These are phyloP conservation scores for Apodemus sylvaticus DNA, from an alignment of 2,113 vertebrate species.

Conservation along the genomic window DNA sequence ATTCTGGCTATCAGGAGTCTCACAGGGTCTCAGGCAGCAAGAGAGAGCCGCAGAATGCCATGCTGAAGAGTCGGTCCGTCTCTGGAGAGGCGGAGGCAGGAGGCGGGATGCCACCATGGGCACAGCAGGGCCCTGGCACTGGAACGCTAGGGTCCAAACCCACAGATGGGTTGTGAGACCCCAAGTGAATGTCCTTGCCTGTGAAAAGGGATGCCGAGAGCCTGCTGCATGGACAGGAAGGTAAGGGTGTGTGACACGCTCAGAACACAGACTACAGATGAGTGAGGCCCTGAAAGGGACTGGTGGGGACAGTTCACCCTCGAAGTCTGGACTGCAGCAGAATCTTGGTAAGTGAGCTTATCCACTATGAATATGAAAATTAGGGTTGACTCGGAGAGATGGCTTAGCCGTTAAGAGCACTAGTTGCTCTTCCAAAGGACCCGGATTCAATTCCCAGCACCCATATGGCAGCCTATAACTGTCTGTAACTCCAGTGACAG, in stretches of 20 bases:
- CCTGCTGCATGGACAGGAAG: accelerated
- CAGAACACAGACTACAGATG: background rate
- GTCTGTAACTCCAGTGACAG: too few relatives aligned
- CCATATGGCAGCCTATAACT: too few relatives aligned
- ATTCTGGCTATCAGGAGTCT: background rate
- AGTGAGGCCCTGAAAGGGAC: too few relatives aligned
- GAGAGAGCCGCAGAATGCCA: background rate
- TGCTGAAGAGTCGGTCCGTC: accelerated
- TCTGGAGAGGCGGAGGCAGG: accelerated
- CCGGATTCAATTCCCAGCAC: too few relatives aligned
- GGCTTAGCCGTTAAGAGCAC: too few relatives aligned
- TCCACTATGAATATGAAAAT: background rate
- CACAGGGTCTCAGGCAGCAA: background rate
- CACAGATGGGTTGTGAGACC: too few relatives aligned
- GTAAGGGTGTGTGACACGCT: background rate
- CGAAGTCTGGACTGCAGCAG: background rate
- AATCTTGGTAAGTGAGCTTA: background rate
- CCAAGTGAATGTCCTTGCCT: background rate
- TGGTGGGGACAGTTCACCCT: background rate
- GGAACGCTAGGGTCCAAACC: background rate
- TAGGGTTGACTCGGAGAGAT: too few relatives aligned
- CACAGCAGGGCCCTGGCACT: background rate
- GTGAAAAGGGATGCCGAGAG: accelerated
- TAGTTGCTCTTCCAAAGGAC: too few relatives aligned
- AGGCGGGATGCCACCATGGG: accelerated